Evolutionary conservation across 2,888 invertebrate genomes (phyloP).

Genomic region (Eristalis tenax): DNA sequence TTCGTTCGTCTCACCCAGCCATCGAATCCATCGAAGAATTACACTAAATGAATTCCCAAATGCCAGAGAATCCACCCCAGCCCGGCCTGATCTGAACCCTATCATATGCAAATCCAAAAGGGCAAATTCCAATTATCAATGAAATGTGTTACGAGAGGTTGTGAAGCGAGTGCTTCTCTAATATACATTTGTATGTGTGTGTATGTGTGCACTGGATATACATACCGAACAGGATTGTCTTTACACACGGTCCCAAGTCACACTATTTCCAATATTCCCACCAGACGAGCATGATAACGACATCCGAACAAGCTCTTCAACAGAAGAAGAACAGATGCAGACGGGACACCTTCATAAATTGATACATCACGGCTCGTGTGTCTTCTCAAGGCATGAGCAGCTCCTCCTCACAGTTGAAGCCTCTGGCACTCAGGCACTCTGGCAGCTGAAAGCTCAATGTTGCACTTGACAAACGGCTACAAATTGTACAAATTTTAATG

Average conservation of each 20-base stretch:
- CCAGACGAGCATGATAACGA: constrained; percentile 62
- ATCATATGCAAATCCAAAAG: constrained; percentile 67
- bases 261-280: constrained; percentile 69
- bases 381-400: constrained; percentile 7
- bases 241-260: constrained; percentile 67
- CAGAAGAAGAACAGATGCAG: constrained; percentile 49
- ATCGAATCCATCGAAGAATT: constrained; percentile 58
- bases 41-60: constrained; percentile 71
- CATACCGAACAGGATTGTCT: constrained; percentile 57
- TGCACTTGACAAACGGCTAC: constrained; percentile 76
- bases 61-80: constrained; percentile 58
- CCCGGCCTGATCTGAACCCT: constrained; percentile 34
- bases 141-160: constrained; percentile 65
- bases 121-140: constrained; percentile 70
- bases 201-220: constrained; percentile 18
- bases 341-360: constrained; percentile 68
- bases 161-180: constrained; percentile 50
- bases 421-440: neutral
- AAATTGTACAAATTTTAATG: constrained; percentile 77
- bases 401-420: neutral
- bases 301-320: constrained; percentile 64
- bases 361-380: constrained; percentile 60
- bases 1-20: neutral
- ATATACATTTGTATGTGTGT: constrained; percentile 46
- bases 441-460: constrained; percentile 70